Evolutionary conservation across 2,113 vertebrate genomes (phyloP), one percentile per base, ranked within the genome.

Genomic region (Eidolon helvum): DNA sequence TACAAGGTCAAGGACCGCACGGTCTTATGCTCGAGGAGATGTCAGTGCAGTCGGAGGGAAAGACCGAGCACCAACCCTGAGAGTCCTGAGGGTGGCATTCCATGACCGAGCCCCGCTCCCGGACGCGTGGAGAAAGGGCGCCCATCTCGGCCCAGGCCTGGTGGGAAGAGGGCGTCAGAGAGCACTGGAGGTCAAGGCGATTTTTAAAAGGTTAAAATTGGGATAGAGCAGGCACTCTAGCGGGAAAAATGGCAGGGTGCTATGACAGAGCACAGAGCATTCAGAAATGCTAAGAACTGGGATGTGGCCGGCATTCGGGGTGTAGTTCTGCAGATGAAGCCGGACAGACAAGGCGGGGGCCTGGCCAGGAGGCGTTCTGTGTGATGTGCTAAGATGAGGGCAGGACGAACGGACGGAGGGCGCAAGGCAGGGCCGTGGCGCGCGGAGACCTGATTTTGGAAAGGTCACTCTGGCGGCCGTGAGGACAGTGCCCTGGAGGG

Each of bases 361-460:
- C 19, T 45, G 21, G 6, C n/a, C 45, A 30, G 2, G 4, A 45
- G 53, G 12, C 8, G 15, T 16, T 50, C 19, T 22, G 0, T 6
- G 0, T 24, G 77, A 40, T 9, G 22, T 6, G 45, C 22, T 90
- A n/a, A 14, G 69, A 30, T 0, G 7, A 71, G 10, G 68, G 28
- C 21, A 12, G 57, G 43, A 43, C 57, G 33, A 14, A 86, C 5
- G 6, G 55, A 18, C 18, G 40, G 16, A 71, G 21, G 68, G 2
- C 38, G 12, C 21, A 12, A 21, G 0, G 28, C 4, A 28, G 59
- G 72, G 50, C 30, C 0, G 2, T 0, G 14, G 7, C 7, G 15
- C 8, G 15, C 35, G 38, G n/a, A 59, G 30, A 72, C 26, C 0
- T n/a, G 72, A 3, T 57, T 95, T 53, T 11, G 5, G 45, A 26